A percentile compares a stretch with the other conserved stretches of the same genome.
Evolutionary conservation across 2,888 invertebrate species (phyloP).

Genomic region (Maniola hyperantus): DNA sequence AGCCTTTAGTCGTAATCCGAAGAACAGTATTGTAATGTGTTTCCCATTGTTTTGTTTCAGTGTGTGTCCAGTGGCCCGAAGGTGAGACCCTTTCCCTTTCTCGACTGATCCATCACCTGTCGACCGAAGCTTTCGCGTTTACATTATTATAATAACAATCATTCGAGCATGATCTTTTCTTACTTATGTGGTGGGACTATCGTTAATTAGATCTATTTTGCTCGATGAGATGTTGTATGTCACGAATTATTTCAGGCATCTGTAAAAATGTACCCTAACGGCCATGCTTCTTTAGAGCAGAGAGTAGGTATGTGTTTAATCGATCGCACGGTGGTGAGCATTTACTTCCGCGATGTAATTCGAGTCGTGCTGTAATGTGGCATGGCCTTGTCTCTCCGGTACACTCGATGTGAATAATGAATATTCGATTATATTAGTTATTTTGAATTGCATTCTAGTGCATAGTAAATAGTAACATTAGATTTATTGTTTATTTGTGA

Average conservation of each 20-base stretch:
- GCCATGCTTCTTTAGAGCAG: slow-evolving; percentile 69
- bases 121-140: slow-evolving; percentile 68
- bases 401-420: slow-evolving; percentile 57
- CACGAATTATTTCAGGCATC: slow-evolving; percentile 61
- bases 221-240: slow-evolving; percentile 64
- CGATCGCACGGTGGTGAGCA: slow-evolving; percentile 50
- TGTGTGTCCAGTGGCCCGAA: slow-evolving; percentile 96
- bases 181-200: slow-evolving; percentile 74
- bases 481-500: slow-evolving; percentile 53
- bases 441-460: slow-evolving; percentile 59
- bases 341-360: slow-evolving; percentile 42
- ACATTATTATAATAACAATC: slow-evolving; percentile 72
- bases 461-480: slow-evolving; percentile 57
- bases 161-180: slow-evolving; percentile 76
- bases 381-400: slow-evolving; percentile 58
- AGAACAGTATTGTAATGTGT: slow-evolving; percentile 27
- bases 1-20: slow-evolving; percentile 45
- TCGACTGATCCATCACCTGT: slow-evolving; percentile 49
- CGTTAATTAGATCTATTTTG: slow-evolving; percentile 68
- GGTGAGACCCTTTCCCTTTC: slow-evolving; percentile 81
- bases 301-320: slow-evolving; percentile 49
- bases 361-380: slow-evolving; percentile 59
- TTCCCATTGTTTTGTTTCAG: slow-evolving; percentile 85
- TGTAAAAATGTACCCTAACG: slow-evolving; percentile 55
- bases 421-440: slow-evolving; percentile 52